Base-by-base conservation (phyloP, 2,113 vertebrate genomes). In the Pelecanoides urinatrix region DNA sequence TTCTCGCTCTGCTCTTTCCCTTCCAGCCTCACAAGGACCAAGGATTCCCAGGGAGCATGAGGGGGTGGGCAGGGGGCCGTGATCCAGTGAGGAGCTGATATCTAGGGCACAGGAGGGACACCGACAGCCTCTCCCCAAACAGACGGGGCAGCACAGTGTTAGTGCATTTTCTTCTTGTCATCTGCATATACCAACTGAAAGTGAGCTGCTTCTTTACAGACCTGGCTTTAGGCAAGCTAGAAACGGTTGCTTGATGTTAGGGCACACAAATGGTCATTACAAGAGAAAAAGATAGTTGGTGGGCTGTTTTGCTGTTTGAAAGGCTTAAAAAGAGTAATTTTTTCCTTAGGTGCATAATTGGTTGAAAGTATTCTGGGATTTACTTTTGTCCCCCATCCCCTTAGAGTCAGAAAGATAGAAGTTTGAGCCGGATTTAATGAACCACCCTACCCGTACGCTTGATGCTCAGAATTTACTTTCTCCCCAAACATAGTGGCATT, bases 371-470 rank as follows among this genome's bases (percentile, higher is more conserved):
- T 75, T n/a, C 12, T 52, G 21, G 14, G 36, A 32, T 42, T 72
- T 71, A 52, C 34, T 72, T 76, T 74, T 72, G 34, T 30, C 20
- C 44, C 32, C 6, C 29, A 19, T 59, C 8, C 23, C 7, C 16
- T 65, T 45, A 45, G 50, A 23, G 45, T 44, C 29, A 72, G 50
- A 56, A 52, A 58, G 32, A 22, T 3, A 38, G 58, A 38, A 9
- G 7, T 77, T 45, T 61, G 29, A 84, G 26, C 16, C 2, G 2
- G 14, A 15, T 84, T 53, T 84, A n/a, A 40, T 67, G 66, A 77
- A 30, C 42, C 20, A 11, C 23, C 8, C 27, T 50, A 50, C 47
- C 53, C 1, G 0, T 27, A 26, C 0, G 1, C 21, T 34, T 67
- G 16, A 29, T 67, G 58, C 58, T 78, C n/a, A 29, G n/a, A 47